These are phyloP conservation scores for Vireo altiloquus DNA, from an alignment of 2,113 vertebrate species.

Conservation along the genomic window DNA sequence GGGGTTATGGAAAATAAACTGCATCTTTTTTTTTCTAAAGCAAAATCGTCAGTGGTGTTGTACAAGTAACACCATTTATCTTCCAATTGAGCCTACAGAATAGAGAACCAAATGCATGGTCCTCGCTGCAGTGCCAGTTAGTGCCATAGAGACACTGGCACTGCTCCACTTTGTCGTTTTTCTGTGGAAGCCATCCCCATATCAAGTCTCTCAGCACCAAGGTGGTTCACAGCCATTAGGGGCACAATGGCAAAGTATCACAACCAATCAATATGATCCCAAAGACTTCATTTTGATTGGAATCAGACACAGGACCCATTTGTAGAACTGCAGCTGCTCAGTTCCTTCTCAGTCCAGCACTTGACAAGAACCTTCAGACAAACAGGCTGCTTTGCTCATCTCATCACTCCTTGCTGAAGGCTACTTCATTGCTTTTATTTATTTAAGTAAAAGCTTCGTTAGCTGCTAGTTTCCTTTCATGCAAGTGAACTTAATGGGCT, in stretches of 20 bases:
- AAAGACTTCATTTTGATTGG: background rate
- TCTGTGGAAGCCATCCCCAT: background rate
- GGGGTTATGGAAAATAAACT: background rate
- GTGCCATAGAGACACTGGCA: background rate
- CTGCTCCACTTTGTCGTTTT: background rate
- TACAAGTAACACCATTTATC: background rate
- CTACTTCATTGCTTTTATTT: background rate
- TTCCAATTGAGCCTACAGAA: background rate
- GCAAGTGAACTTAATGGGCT: background rate
- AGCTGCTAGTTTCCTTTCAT: background rate
- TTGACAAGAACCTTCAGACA: background rate
- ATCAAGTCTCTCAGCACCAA: background rate
- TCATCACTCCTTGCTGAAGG: background rate
- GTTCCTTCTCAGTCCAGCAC: background rate
- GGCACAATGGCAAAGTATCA: background rate
- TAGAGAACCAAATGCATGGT: background rate
- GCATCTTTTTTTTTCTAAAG: background rate
- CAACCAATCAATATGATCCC: background rate
- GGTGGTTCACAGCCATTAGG: background rate
- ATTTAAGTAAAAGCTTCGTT: conserved; percentile 6
- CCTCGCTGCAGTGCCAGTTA: background rate
- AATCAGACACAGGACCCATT: background rate
- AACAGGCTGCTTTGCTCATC: background rate
- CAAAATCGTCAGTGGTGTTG: background rate
- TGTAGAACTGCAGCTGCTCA: background rate